These are phyloP conservation scores for Noctua pronuba DNA, from an alignment of 2,888 invertebrate genomes.

Conservation along the genomic window DNA sequence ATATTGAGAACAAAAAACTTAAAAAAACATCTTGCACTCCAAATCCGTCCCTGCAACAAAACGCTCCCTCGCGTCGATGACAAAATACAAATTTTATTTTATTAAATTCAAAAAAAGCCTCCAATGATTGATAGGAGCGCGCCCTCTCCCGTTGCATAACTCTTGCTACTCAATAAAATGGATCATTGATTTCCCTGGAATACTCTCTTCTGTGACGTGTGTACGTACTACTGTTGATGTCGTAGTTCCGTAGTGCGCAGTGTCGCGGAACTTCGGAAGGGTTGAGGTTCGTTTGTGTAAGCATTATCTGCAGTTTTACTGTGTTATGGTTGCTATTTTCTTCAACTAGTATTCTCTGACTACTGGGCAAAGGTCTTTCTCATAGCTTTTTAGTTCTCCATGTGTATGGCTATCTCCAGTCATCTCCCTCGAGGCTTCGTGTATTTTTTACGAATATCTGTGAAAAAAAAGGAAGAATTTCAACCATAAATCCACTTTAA, in stretches of 20 bases:
- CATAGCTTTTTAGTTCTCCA: background rate
- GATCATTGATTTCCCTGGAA: conserved; percentile 81
- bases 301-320: background rate
- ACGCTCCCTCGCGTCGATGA: conserved; percentile 89
- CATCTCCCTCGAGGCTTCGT: background rate
- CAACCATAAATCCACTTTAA: background rate
- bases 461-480: background rate
- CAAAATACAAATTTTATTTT: conserved; percentile 91
- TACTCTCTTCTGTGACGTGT: conserved; percentile 59
- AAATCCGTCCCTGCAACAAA: conserved; percentile 80
- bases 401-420: background rate
- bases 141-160: conserved; percentile 85
- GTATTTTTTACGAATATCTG: background rate
- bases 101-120: conserved; percentile 91
- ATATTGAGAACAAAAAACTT: too few relatives aligned
- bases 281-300: conserved; percentile 5
- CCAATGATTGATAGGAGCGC: conserved; percentile 90
- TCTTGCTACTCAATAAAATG: conserved; percentile 88
- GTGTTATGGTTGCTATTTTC: too few relatives aligned
- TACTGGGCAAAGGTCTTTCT: background rate
- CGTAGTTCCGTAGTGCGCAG: conserved; percentile 34
- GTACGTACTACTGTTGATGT: conserved; percentile 26
- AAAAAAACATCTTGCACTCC: conserved; percentile 7
- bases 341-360: too few relatives aligned
- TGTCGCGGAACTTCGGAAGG: conserved; percentile 43